phyloP scores from a whole-genome alignment of 2,888 invertebrate genomes.

The Hemaris fuciformis region DNA sequence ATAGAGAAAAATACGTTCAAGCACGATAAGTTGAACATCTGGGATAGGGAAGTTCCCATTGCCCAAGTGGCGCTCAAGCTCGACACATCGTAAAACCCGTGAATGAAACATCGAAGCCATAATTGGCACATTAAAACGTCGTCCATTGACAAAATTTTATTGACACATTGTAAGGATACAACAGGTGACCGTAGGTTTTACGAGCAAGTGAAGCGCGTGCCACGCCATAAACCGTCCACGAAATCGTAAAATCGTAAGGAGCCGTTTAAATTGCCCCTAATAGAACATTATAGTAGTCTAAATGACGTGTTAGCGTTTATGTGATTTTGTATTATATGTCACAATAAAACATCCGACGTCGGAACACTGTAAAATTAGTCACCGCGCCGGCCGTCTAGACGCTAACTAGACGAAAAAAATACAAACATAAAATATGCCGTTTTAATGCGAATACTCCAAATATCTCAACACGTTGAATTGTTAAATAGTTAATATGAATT shows the following conservation, averaged over 20 bases:
- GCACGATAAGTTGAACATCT: not conserved
- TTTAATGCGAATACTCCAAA: not conserved
- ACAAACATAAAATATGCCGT: not conserved
- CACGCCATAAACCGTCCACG: slow-evolving; percentile 58
- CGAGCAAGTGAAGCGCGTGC: slow-evolving; percentile 65
- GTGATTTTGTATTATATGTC: slow-evolving; percentile 56
- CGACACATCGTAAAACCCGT: slow-evolving; percentile 52
- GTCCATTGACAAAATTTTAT: slow-evolving; percentile 72
- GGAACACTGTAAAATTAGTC: slow-evolving; percentile 42
- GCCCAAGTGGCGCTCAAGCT: slow-evolving; percentile 36
- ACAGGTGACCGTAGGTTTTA: slow-evolving; percentile 78
- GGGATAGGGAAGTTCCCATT: slow-evolving; percentile 21
- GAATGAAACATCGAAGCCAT: slow-evolving; percentile 65
- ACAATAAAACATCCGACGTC: slow-evolving; percentile 47
- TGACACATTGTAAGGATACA: slow-evolving; percentile 63
- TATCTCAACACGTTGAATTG: not conserved
- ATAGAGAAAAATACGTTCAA: no score
- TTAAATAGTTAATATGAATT: not conserved
- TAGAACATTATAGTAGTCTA: slow-evolving; percentile 66
- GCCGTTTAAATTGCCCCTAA: slow-evolving; percentile 66
- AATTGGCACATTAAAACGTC: slow-evolving; percentile 69
- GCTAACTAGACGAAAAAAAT: slow-evolving; percentile 33
- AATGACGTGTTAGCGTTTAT: slow-evolving; percentile 68
- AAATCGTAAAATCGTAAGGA: slow-evolving; percentile 70
- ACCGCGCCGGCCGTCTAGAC: slow-evolving; percentile 38